Evolutionary conservation across 2,888 invertebrate genomes (phyloP).

Genomic region (Sminthurinus aureus): DNA sequence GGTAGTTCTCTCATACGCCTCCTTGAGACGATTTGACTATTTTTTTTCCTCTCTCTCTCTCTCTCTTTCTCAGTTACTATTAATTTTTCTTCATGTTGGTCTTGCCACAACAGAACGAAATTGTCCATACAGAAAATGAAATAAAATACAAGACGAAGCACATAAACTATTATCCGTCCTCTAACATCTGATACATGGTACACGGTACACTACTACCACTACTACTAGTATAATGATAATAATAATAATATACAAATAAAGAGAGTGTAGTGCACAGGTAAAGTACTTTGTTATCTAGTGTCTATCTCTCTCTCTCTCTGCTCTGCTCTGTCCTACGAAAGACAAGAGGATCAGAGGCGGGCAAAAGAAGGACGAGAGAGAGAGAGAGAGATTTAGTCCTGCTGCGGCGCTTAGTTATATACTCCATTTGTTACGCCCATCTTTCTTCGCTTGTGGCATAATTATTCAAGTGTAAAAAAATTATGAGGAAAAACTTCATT

Average conservation of each 20-base stretch:
- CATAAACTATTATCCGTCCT: slow-evolving; percentile 17
- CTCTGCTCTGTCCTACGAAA: too few relatives aligned
- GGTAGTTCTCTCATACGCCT: slow-evolving; percentile 19
- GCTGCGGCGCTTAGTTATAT: slow-evolving; percentile 55
- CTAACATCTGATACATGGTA: too few relatives aligned
- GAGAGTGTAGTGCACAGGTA: slow-evolving; percentile 36
- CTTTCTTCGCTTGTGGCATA: slow-evolving; percentile 57
- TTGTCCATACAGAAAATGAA: not conserved
- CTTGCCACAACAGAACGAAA: not conserved
- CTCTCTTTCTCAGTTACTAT: too few relatives aligned
- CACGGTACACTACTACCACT: too few relatives aligned
- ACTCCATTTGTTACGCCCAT: slow-evolving; percentile 59
- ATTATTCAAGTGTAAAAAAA: slow-evolving; percentile 54
- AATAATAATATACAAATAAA: too few relatives aligned
- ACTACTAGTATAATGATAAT: too few relatives aligned
- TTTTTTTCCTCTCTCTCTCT: not conserved
- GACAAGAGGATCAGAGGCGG: slow-evolving; percentile 46
- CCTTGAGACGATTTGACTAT: not conserved
- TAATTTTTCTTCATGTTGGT: too few relatives aligned
- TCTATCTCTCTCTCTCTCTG: too few relatives aligned
- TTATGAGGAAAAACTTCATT: slow-evolving; percentile 51
- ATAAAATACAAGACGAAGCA: not conserved
- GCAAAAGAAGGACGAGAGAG: slow-evolving; percentile 35
- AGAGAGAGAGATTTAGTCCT: slow-evolving; percentile 49
- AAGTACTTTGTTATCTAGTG: slow-evolving; percentile 28